Percentiles rank a stretch among this genome's conserved stretches.
These are phyloP conservation scores for Styela clava DNA, from an alignment of 23 tunicate genomes.

Conservation along the genomic window DNA sequence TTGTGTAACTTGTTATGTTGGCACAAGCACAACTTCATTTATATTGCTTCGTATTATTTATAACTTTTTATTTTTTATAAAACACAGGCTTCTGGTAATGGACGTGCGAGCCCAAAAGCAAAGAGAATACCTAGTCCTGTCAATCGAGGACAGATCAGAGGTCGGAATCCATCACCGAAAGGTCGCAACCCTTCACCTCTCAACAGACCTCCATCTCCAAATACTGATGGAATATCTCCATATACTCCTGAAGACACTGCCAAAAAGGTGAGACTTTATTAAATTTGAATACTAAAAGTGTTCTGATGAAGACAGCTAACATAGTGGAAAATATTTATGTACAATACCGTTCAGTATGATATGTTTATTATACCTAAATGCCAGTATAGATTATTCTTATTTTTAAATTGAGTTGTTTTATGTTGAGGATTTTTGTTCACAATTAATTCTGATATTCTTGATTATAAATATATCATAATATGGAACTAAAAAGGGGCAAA, in stretches of 20 bases:
- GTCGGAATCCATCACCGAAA: conserved; percentile 76
- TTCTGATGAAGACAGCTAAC: background rate
- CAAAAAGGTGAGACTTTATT: conserved; percentile 52
- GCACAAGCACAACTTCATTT: too few species aligned
- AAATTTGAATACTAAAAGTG: background rate
- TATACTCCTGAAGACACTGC: conserved; percentile 83
- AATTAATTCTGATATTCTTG: too few species aligned
- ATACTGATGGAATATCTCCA: conserved; percentile 83
- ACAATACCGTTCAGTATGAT: background rate
- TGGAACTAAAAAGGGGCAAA: too few species aligned
- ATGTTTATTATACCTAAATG: background rate
- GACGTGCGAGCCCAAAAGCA: conserved; percentile 61
- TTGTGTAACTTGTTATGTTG: too few species aligned
- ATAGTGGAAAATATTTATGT: too few species aligned
- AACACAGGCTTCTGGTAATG: conserved; percentile 56
- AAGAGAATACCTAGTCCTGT: conserved; percentile 68
- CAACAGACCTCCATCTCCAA: conserved; percentile 85
- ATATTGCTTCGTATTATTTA: too few species aligned
- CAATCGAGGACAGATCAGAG: conserved; percentile 44
- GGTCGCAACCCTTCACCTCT: conserved; percentile 87
- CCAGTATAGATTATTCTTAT: too few species aligned
- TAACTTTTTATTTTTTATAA: too few species aligned
- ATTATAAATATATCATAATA: too few species aligned
- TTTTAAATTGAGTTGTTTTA: too few species aligned
- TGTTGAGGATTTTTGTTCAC: too few species aligned